These are phyloP conservation scores for Ursus arctos DNA, from an alignment of 2,113 vertebrate genomes.

Conservation along the genomic window DNA sequence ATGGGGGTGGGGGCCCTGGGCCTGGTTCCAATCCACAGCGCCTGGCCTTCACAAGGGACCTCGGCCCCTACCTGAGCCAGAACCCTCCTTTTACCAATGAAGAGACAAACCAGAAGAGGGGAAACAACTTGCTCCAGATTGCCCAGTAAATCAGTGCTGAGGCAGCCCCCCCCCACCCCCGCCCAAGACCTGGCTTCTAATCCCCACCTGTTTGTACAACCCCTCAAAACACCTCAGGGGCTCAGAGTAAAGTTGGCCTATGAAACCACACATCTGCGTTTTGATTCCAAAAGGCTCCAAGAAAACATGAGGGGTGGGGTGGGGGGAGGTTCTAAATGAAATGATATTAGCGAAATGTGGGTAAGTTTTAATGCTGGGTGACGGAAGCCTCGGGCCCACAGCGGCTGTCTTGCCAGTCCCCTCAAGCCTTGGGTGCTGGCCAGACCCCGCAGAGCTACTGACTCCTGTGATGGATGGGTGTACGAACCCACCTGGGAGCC, in stretches of 20 bases:
- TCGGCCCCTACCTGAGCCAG: background rate
- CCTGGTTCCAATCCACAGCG: background rate
- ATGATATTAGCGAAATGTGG: background rate
- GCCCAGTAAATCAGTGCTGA: background rate
- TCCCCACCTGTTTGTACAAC: background rate
- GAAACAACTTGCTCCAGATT: background rate
- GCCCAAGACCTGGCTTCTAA: background rate
- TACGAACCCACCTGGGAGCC: background rate
- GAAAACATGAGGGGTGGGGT: background rate
- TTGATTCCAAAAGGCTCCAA: conserved; percentile 36
- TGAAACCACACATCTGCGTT: background rate
- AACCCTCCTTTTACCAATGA: background rate
- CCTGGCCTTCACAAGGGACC: background rate
- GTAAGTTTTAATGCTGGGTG: background rate
- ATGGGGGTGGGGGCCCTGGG: background rate
- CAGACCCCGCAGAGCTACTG: background rate
- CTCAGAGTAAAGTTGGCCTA: background rate
- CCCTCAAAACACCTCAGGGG: background rate
- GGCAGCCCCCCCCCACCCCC: too few species aligned
- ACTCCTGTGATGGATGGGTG: background rate
- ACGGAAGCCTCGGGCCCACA: background rate
- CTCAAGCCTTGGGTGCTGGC: background rate
- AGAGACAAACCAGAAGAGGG: background rate
- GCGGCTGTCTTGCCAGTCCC: background rate
- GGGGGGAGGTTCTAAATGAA: background rate